Conservation (phyloP, 2,797 vertebrate species). For the Microtus obscurus region DNA sequence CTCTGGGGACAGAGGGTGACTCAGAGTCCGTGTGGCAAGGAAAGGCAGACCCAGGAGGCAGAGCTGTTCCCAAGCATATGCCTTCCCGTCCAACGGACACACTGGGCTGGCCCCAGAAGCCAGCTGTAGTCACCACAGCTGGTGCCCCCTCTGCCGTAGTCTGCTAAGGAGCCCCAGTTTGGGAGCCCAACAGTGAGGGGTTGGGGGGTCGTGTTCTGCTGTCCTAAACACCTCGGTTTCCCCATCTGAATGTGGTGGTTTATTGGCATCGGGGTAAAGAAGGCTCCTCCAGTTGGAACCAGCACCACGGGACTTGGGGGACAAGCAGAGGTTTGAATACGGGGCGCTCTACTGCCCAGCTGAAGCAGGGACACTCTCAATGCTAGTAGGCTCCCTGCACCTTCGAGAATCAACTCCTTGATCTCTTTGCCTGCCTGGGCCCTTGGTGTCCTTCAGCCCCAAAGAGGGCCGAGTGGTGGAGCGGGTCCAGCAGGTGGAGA, state of each 20-base stretch:
- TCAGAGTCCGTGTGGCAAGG: not conserved
- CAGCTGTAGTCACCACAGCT: fast-evolving
- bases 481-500: not conserved
- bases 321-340: not conserved
- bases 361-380: not conserved
- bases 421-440: not conserved
- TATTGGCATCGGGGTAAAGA: not conserved
- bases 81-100: fast-evolving
- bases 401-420: not conserved
- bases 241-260: not conserved
- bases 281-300: not conserved
- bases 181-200: not conserved
- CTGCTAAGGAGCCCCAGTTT: too few species aligned
- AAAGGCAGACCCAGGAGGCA: too few species aligned
- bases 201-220: not conserved
- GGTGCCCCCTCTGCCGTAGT: not conserved
- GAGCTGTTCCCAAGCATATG: not conserved
- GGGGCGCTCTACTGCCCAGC: too few species aligned
- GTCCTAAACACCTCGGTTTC: not conserved
- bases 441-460: not conserved
- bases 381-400: fast-evolving
- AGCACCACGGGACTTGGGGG: not conserved
- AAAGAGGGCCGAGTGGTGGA: not conserved
- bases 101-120: not conserved
- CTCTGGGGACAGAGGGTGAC: not conserved